A percentile compares a stretch with the other conserved stretches of the same genome.
Conservation (phyloP, 2,797 vertebrate genomes). For the Cyclopterus lumpus region DNA sequence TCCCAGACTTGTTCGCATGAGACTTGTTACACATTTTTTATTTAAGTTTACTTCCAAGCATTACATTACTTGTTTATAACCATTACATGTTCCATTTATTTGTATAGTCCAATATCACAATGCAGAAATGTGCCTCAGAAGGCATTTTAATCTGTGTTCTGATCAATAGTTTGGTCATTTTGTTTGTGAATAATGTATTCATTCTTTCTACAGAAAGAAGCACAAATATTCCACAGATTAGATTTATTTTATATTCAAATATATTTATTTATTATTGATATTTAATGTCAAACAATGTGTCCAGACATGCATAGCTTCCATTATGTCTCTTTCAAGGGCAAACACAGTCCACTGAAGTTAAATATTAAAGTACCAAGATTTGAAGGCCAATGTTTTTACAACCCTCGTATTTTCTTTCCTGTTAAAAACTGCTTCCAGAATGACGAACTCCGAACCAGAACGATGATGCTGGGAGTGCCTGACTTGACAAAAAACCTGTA, state of each 20-base stretch:
- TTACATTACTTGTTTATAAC: too few species aligned
- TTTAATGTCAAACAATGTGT: neutral
- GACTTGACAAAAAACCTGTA: conserved; percentile 90
- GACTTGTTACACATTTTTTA: too few species aligned
- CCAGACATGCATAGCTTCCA: neutral
- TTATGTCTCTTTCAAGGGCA: neutral
- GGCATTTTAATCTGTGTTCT: neutral
- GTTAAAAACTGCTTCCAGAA: conserved; percentile 88
- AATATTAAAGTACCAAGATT: neutral
- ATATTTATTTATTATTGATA: neutral
- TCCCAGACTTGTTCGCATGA: too few species aligned
- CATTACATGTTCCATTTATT: neutral
- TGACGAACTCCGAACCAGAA: conserved; percentile 84
- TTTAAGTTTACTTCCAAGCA: too few species aligned
- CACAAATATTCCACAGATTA: neutral
- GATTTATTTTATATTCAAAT: neutral
- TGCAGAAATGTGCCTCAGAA: neutral
- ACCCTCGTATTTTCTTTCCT: conserved; percentile 81
- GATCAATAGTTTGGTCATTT: neutral
- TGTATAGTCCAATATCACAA: neutral
- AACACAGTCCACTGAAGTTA: conserved; percentile 2
- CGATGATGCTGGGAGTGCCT: conserved; percentile 88
- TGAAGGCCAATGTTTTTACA: conserved; percentile 56
- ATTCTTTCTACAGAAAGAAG: conserved; percentile 2
- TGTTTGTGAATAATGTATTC: neutral